Conservation (phyloP, 2,113 vertebrate species). For the Clarias magur region DNA sequence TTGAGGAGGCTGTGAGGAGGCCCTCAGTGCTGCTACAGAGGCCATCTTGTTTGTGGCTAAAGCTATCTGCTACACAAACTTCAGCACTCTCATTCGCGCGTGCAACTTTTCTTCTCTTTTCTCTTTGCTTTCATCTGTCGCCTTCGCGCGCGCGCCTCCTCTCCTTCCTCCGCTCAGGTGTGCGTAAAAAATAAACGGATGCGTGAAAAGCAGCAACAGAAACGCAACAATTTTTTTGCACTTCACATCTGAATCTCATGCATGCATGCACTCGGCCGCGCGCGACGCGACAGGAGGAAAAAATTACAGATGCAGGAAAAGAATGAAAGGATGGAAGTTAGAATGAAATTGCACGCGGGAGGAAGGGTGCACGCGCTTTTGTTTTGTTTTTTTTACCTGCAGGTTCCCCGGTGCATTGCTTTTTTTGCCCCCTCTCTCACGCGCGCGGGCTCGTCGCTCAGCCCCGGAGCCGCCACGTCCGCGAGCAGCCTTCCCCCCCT, state of each 20-base stretch:
- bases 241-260: not conserved
- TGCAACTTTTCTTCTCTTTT: slow-evolving; percentile 41
- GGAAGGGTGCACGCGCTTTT: slow-evolving; percentile 4
- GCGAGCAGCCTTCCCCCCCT: slow-evolving; percentile 60
- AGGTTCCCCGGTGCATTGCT: slow-evolving; percentile 65
- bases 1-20: no score
- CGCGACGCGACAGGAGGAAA: slow-evolving; percentile 3
- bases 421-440: not conserved
- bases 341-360: not conserved
- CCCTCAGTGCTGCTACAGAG: slow-evolving; percentile 64
- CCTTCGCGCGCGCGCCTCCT: not conserved
- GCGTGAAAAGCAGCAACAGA: not conserved
- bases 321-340: not conserved
- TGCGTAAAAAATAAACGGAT: not conserved
- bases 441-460: slow-evolving; percentile 32
- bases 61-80: slow-evolving; percentile 47
- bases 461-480: slow-evolving; percentile 78
- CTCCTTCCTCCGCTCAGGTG: not conserved
- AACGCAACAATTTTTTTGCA: slow-evolving; percentile 13
- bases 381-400: slow-evolving; percentile 68
- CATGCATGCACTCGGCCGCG: slow-evolving; percentile 13
- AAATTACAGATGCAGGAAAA: not conserved
- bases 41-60: slow-evolving; percentile 77
- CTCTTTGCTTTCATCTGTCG: not conserved
- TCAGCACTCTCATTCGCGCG: slow-evolving; percentile 22